Conservation (phyloP, 2,797 vertebrate genomes). For the Nyctalus aviator region DNA sequence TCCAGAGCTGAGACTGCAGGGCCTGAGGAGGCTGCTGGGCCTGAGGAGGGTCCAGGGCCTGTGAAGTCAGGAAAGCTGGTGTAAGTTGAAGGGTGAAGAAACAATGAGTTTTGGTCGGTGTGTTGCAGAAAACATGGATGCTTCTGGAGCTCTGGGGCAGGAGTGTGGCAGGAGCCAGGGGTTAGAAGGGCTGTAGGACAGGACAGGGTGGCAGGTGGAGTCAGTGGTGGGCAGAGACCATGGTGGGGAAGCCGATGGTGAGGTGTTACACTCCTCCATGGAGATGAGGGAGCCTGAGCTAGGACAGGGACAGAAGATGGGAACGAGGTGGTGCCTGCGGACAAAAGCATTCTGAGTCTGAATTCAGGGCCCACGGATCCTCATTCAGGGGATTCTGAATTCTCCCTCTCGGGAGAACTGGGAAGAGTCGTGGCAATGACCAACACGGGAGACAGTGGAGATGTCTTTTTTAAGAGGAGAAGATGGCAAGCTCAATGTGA, state of each 20-base stretch:
- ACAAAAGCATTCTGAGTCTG: background rate
- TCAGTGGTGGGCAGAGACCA: background rate
- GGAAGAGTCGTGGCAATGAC: background rate
- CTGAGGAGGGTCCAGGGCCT: background rate
- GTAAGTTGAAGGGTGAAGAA: background rate
- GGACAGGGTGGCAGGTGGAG: no score
- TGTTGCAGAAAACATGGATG: background rate
- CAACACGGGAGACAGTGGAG: background rate
- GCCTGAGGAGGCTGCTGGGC: background rate
- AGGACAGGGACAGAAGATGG: background rate
- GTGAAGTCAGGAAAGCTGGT: background rate
- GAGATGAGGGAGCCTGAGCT: background rate
- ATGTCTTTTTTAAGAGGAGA: background rate
- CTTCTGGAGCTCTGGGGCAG: background rate
- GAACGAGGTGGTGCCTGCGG: background rate
- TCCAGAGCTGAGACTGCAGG: background rate
- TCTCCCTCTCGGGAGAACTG: background rate
- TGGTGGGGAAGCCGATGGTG: background rate
- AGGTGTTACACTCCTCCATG: background rate
- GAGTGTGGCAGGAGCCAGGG: background rate
- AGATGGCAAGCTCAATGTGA: background rate
- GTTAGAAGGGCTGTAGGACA: background rate
- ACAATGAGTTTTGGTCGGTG: background rate
- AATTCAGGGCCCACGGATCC: background rate
- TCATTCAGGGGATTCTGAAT: background rate